Evolutionary conservation across 2,797 vertebrate species (phyloP).

Genomic region (Onychomys arenicola): DNA sequence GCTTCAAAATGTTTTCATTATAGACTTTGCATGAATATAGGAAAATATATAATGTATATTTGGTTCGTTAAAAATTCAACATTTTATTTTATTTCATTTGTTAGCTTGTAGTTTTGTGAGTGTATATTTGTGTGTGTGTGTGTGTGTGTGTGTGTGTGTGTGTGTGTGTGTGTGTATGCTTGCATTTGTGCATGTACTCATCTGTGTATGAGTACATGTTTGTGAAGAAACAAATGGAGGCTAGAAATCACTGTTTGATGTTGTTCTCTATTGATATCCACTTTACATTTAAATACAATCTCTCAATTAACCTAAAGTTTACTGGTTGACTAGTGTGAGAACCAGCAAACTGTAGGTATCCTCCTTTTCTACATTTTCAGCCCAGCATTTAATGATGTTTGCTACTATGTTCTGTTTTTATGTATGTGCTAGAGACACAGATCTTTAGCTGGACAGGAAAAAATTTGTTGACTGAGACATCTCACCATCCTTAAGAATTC

Average conservation of each 20-base stretch:
- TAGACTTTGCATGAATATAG: background rate
- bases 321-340: background rate
- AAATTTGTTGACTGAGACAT: background rate
- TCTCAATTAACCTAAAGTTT: background rate
- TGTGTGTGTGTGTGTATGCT: background rate
- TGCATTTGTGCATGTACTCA: too few species aligned
- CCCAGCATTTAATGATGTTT: rapidly evolving
- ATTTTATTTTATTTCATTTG: background rate
- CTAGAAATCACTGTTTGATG: background rate
- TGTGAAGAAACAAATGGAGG: background rate
- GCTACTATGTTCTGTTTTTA: background rate
- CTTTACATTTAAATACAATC: background rate
- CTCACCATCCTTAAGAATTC: background rate
- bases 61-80: background rate
- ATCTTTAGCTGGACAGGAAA: background rate
- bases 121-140: background rate
- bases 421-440: background rate
- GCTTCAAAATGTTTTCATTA: background rate
- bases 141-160: background rate
- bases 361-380: background rate
- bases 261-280: too few species aligned
- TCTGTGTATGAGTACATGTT: background rate
- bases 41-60: background rate
- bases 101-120: too few species aligned
- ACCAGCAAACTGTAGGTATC: background rate